Conservation (phyloP, 2,113 vertebrate species). For the Barnardius zonarius region DNA sequence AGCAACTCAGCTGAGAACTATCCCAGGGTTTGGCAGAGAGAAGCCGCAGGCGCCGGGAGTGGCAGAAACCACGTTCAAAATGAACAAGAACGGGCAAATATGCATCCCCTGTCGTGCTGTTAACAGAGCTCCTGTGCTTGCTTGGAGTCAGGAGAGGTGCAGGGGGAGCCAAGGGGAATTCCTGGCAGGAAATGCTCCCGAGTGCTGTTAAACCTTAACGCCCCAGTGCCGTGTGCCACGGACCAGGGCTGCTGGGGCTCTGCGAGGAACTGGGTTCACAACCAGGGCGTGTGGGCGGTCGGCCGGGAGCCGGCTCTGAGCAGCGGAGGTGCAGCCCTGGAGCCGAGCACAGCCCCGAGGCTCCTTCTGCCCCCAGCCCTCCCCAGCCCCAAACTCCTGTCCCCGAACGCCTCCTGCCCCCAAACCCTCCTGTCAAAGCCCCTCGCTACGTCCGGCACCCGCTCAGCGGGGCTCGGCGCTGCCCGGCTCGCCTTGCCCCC, state of each 20-base stretch:
- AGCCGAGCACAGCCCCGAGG: rapidly evolving
- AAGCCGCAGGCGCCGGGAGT: not conserved
- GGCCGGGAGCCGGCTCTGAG: not conserved
- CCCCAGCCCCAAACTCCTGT: not conserved
- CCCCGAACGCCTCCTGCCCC: not conserved
- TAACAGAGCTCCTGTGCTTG: not conserved
- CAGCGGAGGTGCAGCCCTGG: not conserved
- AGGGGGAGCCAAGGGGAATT: constrained; percentile 15
- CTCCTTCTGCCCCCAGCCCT: not conserved
- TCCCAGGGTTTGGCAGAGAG: not conserved
- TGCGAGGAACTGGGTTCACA: not conserved
- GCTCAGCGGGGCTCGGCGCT: not conserved
- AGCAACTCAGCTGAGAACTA: not conserved
- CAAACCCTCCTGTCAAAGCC: not conserved
- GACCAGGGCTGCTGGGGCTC: not conserved
- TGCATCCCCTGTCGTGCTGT: rapidly evolving
- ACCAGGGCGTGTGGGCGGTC: not conserved
- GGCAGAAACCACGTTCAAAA: rapidly evolving
- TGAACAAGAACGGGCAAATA: not conserved
- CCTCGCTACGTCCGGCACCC: rapidly evolving
- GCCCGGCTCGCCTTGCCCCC: not conserved
- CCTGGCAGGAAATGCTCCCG: not conserved
- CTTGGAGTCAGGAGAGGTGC: not conserved
- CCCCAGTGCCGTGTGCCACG: not conserved
- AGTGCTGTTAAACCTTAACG: not conserved